phyloP scores from a whole-genome alignment of 23 tunicate species.

The Phallusia fumigata region DNA sequence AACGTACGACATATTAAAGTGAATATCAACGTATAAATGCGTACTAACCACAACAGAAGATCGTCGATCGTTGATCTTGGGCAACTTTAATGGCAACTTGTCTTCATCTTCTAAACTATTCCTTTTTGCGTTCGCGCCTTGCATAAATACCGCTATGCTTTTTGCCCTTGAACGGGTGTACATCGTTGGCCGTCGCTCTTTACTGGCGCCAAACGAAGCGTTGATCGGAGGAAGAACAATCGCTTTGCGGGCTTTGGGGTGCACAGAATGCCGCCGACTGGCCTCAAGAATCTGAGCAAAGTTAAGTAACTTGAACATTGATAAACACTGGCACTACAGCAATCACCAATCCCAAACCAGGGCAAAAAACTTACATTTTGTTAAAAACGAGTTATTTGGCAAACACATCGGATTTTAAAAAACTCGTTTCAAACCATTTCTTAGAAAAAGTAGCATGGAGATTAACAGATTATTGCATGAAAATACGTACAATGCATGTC shows the following conservation, averaged over 20 bases:
- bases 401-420: no score
- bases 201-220: neutral
- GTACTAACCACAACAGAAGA: constrained; percentile 1
- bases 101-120: neutral
- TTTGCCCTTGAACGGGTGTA: constrained; percentile 17
- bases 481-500: no score
- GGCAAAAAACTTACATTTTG: no score
- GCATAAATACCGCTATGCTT: constrained; percentile 39
- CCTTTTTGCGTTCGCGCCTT: neutral
- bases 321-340: no score
- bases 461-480: neutral
- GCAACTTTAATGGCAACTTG: constrained; percentile 25
- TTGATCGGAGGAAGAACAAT: constrained; percentile 39
- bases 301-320: no score
- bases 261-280: constrained; percentile 41
- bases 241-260: constrained; percentile 15
- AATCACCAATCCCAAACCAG: no score
- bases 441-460: no score
- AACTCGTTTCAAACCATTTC: no score
- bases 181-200: neutral
- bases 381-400: no score
- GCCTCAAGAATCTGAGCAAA: constrained; percentile 26
- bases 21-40: neutral
- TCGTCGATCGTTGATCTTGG: neutral
- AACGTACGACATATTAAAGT: no score